A percentile compares a stretch with the other conserved stretches of the same genome.
Evolutionary conservation across 2,113 vertebrate species (phyloP).

Genomic region (Columbina picui): DNA sequence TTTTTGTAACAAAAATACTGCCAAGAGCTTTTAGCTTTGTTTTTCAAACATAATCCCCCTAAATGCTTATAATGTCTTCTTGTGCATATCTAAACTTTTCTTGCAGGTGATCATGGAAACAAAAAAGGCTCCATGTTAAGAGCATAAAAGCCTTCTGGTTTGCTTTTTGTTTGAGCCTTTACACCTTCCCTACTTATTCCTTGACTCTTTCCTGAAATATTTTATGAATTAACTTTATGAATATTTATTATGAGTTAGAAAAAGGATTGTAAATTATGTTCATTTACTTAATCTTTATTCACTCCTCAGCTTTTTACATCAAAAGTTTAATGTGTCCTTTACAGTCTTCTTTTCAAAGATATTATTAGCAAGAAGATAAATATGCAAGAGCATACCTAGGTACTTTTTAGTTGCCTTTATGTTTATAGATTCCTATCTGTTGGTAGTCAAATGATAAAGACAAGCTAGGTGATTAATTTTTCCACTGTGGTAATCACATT

Average conservation of each 20-base stretch:
- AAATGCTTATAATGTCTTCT: neutral
- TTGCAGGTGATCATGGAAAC: neutral
- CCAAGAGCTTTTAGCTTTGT: neutral
- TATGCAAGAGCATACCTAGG: conserved; percentile 38
- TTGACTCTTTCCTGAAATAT: neutral
- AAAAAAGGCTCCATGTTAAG: neutral
- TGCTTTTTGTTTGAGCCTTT: neutral
- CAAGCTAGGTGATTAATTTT: conserved; percentile 64
- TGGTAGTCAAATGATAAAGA: conserved; percentile 54
- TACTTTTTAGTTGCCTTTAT: conserved; percentile 16
- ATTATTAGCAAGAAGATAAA: conserved; percentile 9
- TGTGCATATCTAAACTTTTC: neutral
- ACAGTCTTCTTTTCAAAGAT: neutral
- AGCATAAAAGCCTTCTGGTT: neutral
- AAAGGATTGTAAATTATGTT: neutral
- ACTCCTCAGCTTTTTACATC: neutral
- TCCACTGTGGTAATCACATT: conserved; percentile 59
- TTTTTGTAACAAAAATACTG: neutral
- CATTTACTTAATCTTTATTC: neutral
- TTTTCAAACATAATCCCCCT: neutral
- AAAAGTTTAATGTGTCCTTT: neutral
- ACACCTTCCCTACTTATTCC: neutral
- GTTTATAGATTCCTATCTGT: conserved; percentile 59
- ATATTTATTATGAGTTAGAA: neutral
- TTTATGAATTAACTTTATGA: neutral